Percentiles rank a stretch among this genome's conserved stretches.
phyloP scores from a whole-genome alignment of 2,797 vertebrate species.

The Hapalemur alaotrensis region DNA sequence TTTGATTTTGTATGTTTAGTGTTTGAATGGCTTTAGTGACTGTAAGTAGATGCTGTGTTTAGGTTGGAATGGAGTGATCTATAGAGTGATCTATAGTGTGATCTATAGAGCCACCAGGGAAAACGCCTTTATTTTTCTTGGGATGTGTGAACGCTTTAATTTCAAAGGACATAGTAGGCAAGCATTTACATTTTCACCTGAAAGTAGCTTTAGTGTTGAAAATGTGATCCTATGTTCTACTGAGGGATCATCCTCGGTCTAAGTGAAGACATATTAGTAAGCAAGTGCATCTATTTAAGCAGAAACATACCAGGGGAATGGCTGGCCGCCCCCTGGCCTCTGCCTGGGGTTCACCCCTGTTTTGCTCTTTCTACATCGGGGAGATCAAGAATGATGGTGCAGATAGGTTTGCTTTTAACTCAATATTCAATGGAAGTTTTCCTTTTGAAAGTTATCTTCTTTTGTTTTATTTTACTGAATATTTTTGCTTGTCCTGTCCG shows the following conservation, averaged over 20 bases:
- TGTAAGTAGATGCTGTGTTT: not conserved
- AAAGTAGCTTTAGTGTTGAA: not conserved
- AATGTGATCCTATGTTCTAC: rapidly evolving
- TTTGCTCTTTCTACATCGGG: not conserved
- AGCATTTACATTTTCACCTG: not conserved
- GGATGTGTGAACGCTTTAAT: not conserved
- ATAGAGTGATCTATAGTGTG: not conserved
- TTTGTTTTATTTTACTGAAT: not conserved
- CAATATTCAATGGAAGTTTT: not conserved
- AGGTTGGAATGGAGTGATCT: not conserved
- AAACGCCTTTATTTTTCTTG: not conserved
- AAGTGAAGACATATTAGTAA: not conserved
- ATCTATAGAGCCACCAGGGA: not conserved
- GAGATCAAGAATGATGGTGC: not conserved
- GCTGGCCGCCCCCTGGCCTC: not conserved
- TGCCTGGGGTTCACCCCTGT: rapidly evolving
- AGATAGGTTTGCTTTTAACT: not conserved
- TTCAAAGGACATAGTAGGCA: not conserved
- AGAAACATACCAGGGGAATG: rapidly evolving
- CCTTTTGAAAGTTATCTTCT: not conserved
- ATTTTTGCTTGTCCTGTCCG: not conserved
- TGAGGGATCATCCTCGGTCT: not conserved
- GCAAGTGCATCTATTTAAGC: not conserved
- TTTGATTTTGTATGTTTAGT: not conserved
- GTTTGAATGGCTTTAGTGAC: not conserved